Conservation (phyloP, 64 coral and sea anemone species). For the Pocillopora damicornis region DNA sequence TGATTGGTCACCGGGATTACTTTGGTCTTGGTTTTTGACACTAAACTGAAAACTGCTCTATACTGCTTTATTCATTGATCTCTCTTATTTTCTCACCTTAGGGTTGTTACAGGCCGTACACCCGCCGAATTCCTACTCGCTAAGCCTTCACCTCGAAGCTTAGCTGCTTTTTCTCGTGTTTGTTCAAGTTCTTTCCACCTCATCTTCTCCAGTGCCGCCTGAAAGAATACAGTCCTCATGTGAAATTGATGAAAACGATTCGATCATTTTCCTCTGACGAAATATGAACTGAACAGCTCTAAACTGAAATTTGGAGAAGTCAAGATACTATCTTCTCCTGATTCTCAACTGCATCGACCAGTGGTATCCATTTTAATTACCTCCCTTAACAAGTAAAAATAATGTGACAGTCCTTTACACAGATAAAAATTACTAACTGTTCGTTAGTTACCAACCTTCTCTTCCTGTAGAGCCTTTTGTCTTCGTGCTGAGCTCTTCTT, state of each 20-base stretch:
- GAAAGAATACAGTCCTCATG: background rate
- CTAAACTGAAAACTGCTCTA: background rate
- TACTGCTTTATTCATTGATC: background rate
- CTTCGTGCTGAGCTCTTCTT: slow-evolving; percentile 63
- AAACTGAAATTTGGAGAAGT: too few species aligned
- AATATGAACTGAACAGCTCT: too few species aligned
- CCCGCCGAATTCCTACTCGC: slow-evolving; percentile 74
- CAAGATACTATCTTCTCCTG: too few species aligned
- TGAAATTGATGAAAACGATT: background rate
- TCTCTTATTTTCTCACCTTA: slow-evolving; percentile 39
- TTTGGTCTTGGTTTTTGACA: background rate
- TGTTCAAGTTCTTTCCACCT: slow-evolving; percentile 87
- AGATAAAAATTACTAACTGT: too few species aligned
- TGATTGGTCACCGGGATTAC: too few species aligned
- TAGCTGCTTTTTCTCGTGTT: slow-evolving; percentile 79
- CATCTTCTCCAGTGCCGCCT: slow-evolving; percentile 82
- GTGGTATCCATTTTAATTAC: too few species aligned
- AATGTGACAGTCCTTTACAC: too few species aligned
- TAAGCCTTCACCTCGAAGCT: slow-evolving; percentile 71
- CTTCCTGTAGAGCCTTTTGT: slow-evolving; percentile 59
- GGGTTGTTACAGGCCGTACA: slow-evolving; percentile 56
- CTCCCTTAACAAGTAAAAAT: background rate
- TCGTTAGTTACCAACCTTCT: slow-evolving; percentile 62
- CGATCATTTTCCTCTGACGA: background rate
- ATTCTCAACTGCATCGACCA: too few species aligned